Percentiles rank a stretch among this genome's conserved stretches.
Conservation (phyloP, 2,797 vertebrate genomes). For the Phrynocephalus forsythii region DNA sequence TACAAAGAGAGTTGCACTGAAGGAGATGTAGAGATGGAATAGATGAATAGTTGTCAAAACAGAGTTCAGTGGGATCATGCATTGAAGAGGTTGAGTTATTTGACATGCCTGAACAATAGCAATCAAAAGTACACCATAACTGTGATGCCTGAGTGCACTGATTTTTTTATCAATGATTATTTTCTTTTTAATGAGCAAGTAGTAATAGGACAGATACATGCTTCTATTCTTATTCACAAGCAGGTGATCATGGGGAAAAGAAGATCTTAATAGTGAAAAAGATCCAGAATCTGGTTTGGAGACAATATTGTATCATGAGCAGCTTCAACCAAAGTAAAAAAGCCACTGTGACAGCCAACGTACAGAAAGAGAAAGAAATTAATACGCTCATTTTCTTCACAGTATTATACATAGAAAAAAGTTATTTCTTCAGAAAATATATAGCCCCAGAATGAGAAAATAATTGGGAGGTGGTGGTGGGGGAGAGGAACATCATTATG, state of each 20-base stretch:
- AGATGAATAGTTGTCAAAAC: conserved; percentile 28
- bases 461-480: no score
- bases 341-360: no score
- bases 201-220: not conserved
- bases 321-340: no score
- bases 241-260: no score
- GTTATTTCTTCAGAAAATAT: no score
- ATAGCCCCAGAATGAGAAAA: no score
- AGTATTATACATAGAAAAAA: no score
- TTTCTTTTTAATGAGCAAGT: conserved; percentile 3
- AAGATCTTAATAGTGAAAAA: no score
- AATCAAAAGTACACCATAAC: conserved; percentile 16
- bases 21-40: conserved; percentile 38
- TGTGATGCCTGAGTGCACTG: not conserved
- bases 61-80: conserved; percentile 18
- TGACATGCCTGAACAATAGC: conserved; percentile 9
- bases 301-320: not conserved
- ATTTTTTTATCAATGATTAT: not conserved
- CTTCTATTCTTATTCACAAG: no score
- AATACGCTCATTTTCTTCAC: no score
- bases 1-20: conserved; percentile 31
- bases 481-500: no score
- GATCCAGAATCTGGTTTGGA: not conserved
- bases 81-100: not conserved
- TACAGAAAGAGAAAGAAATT: no score